These are phyloP conservation scores for Rhinolophus ferrumequinum DNA, from an alignment of 2,113 vertebrate genomes.

Conservation along the genomic window DNA sequence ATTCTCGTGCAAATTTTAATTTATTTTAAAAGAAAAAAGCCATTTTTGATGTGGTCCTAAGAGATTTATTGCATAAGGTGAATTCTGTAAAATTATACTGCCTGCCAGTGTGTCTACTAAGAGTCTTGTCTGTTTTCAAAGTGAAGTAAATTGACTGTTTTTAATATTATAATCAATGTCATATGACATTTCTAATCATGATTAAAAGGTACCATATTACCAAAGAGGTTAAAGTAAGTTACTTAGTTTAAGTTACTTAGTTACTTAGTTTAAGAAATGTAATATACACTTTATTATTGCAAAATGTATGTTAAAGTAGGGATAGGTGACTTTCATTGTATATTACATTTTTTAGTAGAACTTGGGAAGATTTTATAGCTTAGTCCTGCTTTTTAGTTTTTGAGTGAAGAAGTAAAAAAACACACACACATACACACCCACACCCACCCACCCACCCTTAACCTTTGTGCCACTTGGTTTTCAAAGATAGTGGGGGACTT, in stretches of 20 bases:
- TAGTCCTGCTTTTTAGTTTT: not conserved
- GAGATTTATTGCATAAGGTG: slow-evolving; percentile 65
- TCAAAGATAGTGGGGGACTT: not conserved
- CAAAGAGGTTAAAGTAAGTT: slow-evolving; percentile 56
- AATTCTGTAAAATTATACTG: slow-evolving; percentile 60
- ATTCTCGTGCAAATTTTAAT: slow-evolving; percentile 63
- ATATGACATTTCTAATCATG: slow-evolving; percentile 52
- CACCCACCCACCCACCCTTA: not conserved
- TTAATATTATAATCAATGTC: slow-evolving; percentile 72
- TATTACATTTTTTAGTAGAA: slow-evolving; percentile 47
- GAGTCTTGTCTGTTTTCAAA: slow-evolving; percentile 70
- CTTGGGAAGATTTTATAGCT: slow-evolving; percentile 13
- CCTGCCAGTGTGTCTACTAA: slow-evolving; percentile 50
- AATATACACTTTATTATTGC: slow-evolving; percentile 34
- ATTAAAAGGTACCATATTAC: slow-evolving; percentile 54
- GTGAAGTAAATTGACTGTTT: slow-evolving; percentile 57
- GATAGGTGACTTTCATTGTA: slow-evolving; percentile 45
- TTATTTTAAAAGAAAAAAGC: slow-evolving; percentile 56
- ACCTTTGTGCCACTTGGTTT: not conserved
- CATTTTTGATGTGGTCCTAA: slow-evolving; percentile 52
- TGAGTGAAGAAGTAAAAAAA: not conserved
- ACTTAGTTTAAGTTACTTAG: slow-evolving; percentile 60
- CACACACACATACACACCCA: no score
- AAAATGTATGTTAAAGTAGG: slow-evolving; percentile 55
- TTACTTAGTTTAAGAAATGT: slow-evolving; percentile 65